A percentile compares a stretch with the other conserved stretches of the same genome.
phyloP scores from a whole-genome alignment of 1,140 invertebrate species.

The Drosophila setifemur region DNA sequence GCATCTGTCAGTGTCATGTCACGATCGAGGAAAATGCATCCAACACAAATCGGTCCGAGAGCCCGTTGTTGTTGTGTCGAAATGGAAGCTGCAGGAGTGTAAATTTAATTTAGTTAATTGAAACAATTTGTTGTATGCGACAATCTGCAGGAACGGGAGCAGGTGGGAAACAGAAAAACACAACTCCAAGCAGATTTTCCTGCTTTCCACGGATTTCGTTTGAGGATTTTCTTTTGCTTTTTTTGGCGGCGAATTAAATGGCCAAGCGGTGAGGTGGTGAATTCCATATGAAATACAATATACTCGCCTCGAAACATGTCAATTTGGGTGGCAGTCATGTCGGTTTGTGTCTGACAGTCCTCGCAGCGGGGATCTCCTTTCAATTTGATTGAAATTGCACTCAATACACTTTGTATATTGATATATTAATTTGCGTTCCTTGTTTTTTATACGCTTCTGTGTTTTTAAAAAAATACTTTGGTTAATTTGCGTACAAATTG shows the following conservation, averaged over 20 bases:
- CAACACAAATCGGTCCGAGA: constrained; percentile 41
- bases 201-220: constrained; percentile 74
- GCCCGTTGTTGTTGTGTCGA: constrained; percentile 38
- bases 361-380: constrained; percentile 65
- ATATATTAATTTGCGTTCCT: constrained; percentile 75
- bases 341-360: constrained; percentile 59
- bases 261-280: neutral
- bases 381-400: constrained; percentile 77
- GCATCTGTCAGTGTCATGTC: constrained; percentile 79
- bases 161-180: constrained; percentile 22
- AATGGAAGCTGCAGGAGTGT: constrained; percentile 74
- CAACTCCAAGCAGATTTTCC: constrained; percentile 13
- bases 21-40: constrained; percentile 74
- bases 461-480: constrained; percentile 63
- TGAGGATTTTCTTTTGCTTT: constrained; percentile 70
- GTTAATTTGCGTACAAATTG: constrained; percentile 72
- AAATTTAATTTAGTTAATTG: constrained; percentile 82
- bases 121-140: constrained; percentile 82
- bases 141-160: constrained; percentile 48
- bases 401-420: constrained; percentile 77
- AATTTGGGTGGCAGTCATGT: constrained; percentile 61
- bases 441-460: constrained; percentile 22
- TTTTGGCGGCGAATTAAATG: constrained; percentile 9
- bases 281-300: constrained; percentile 48
- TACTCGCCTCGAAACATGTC: constrained; percentile 70